Conservation (phyloP, 2,113 vertebrate genomes). For the Coreoperca whiteheadi region DNA sequence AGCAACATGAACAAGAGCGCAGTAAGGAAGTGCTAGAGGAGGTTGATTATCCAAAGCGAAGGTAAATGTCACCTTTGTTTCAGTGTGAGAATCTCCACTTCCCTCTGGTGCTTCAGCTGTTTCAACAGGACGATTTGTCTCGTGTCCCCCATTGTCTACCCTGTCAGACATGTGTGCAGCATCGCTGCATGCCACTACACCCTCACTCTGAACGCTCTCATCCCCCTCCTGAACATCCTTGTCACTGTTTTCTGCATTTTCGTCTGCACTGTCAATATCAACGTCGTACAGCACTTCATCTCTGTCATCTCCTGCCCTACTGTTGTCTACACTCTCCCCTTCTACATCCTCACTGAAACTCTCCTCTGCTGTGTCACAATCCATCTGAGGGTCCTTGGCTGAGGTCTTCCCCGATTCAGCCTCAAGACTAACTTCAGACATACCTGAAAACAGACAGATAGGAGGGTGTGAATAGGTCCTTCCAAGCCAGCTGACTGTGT, state of each 20-base stretch:
- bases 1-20: slow-evolving; percentile 36
- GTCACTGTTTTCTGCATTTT: slow-evolving; percentile 31
- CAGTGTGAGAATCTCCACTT: slow-evolving; percentile 51
- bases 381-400: slow-evolving; percentile 70
- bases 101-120: slow-evolving; percentile 58
- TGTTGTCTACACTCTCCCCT: slow-evolving; percentile 54
- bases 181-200: neutral
- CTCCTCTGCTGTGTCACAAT: slow-evolving; percentile 66
- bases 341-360: slow-evolving; percentile 57
- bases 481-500: neutral
- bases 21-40: slow-evolving; percentile 30
- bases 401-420: slow-evolving; percentile 71
- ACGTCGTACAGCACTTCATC: slow-evolving; percentile 64
- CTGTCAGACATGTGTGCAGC: slow-evolving; percentile 22
- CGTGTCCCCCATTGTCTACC: slow-evolving; percentile 46
- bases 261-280: slow-evolving; percentile 61
- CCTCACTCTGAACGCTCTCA: slow-evolving; percentile 30
- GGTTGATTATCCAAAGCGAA: slow-evolving; percentile 37
- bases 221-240: slow-evolving; percentile 25
- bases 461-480: slow-evolving; percentile 56
- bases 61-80: slow-evolving; percentile 71
- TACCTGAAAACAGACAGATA: slow-evolving; percentile 83
- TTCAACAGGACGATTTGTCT: slow-evolving; percentile 43
- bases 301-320: slow-evolving; percentile 26
- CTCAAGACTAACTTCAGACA: slow-evolving; percentile 86